Percentiles rank a stretch among this genome's conserved stretches.
Evolutionary conservation across 1,140 invertebrate genomes (phyloP).

Genomic region (Tribolium madens): DNA sequence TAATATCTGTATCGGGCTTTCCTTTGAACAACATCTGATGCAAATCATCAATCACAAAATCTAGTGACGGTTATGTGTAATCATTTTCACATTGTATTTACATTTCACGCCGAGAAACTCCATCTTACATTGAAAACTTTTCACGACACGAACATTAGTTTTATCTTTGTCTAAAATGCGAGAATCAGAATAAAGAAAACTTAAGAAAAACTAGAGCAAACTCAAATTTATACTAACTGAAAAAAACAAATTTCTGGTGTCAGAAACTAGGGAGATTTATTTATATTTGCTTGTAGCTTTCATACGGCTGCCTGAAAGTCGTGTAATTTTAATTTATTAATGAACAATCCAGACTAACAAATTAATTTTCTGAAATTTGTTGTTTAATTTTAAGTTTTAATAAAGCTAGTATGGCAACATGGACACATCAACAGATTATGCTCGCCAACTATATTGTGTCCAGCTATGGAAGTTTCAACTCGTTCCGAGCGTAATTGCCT

Average conservation of each 20-base stretch:
- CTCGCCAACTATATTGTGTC: conserved; percentile 14
- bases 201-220: conserved; percentile 4
- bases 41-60: conserved; percentile 42
- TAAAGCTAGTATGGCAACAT: conserved; percentile 17
- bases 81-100: conserved; percentile 44
- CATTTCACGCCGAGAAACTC: conserved; percentile 7
- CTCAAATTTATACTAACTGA: conserved; percentile 5
- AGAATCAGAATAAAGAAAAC: too few species aligned
- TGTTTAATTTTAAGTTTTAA: conserved; percentile 42
- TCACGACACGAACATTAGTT: neutral
- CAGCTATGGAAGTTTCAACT: conserved; percentile 32
- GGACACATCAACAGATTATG: conserved; percentile 29
- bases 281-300: neutral
- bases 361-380: conserved; percentile 37
- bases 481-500: conserved; percentile 13
- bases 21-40: conserved; percentile 41
- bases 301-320: neutral
- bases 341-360: conserved; percentile 22
- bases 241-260: conserved; percentile 12
- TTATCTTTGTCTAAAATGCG: conserved; percentile 3
- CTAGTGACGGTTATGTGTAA: conserved; percentile 29
- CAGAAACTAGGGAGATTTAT: conserved; percentile 21
- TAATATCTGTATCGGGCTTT: conserved; percentile 25
- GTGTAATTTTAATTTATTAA: conserved; percentile 36
- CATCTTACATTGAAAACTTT: conserved; percentile 24